Conservation (phyloP, 2,888 invertebrate genomes). For the Pardosa pseudoannulata region DNA sequence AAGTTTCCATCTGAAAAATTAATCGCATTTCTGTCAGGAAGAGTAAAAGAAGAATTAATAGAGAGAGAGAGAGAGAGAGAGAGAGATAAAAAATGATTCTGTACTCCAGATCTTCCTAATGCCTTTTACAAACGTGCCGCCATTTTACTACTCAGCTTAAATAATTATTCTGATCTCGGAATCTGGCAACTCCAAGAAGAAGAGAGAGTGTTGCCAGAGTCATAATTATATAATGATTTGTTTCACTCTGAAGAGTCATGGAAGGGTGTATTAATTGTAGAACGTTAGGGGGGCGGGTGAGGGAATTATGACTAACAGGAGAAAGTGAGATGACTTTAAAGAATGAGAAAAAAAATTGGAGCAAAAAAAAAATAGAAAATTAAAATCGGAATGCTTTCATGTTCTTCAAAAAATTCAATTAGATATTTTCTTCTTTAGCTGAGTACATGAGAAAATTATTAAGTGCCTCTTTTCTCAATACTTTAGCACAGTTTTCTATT, state of each 20-base stretch:
- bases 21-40: slow-evolving; percentile 27
- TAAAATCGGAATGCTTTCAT: slow-evolving; percentile 54
- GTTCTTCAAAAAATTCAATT: slow-evolving; percentile 61
- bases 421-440: slow-evolving; percentile 59
- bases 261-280: slow-evolving; percentile 59
- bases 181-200: slow-evolving; percentile 36
- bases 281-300: background rate
- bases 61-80: slow-evolving; percentile 8
- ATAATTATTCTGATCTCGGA: slow-evolving; percentile 60
- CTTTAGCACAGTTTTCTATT: slow-evolving; percentile 40
- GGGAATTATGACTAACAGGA: slow-evolving; percentile 5
- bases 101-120: background rate
- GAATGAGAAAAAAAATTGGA: background rate
- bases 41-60: slow-evolving; percentile 9
- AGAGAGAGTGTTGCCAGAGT: slow-evolving; percentile 13
- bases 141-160: slow-evolving; percentile 18
- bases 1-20: slow-evolving; percentile 30
- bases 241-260: slow-evolving; percentile 49
- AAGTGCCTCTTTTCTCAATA: slow-evolving; percentile 52
- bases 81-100: slow-evolving; percentile 18
- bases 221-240: slow-evolving; percentile 63
- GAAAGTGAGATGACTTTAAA: slow-evolving; percentile 4
- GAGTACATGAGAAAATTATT: slow-evolving; percentile 55
- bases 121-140: slow-evolving; percentile 6
- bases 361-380: slow-evolving; percentile 35